These are phyloP conservation scores for Elachura formosa DNA, from an alignment of 2,113 vertebrate species.

Conservation along the genomic window DNA sequence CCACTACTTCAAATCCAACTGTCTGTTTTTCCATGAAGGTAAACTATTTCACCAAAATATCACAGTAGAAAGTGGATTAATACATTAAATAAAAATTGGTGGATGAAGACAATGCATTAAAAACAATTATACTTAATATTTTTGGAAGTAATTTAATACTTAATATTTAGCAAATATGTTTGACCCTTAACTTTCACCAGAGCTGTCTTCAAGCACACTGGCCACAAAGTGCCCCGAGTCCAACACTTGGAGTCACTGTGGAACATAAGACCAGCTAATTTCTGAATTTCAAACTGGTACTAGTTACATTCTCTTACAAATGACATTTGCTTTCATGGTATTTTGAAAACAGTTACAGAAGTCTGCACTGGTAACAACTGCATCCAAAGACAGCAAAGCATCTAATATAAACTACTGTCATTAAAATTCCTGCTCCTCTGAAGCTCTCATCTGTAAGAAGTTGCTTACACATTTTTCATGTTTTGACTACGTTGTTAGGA, in stretches of 20 bases:
- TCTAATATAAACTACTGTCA: neutral
- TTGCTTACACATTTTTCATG: neutral
- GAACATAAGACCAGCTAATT: fast-evolving
- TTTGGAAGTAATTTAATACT: neutral
- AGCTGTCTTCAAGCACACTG: neutral
- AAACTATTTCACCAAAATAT: neutral
- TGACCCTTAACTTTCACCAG: neutral
- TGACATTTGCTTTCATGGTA: neutral
- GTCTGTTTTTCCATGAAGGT: neutral
- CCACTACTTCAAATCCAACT: neutral
- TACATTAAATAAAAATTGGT: neutral
- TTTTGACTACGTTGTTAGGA: neutral
- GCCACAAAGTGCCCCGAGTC: neutral
- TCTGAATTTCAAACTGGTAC: neutral
- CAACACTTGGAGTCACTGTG: neutral
- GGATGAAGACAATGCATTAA: neutral
- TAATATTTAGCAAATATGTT: neutral
- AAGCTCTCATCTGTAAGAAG: neutral
- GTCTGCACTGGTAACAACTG: neutral
- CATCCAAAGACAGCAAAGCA: neutral
- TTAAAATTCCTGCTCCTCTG: neutral
- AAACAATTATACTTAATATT: neutral
- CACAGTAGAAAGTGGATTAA: neutral
- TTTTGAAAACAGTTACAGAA: neutral
- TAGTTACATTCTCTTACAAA: neutral